Percentiles rank a stretch among this genome's conserved stretches.
These are phyloP conservation scores for Iphiclides podalirius DNA, from an alignment of 2,888 invertebrate species.

Conservation along the genomic window DNA sequence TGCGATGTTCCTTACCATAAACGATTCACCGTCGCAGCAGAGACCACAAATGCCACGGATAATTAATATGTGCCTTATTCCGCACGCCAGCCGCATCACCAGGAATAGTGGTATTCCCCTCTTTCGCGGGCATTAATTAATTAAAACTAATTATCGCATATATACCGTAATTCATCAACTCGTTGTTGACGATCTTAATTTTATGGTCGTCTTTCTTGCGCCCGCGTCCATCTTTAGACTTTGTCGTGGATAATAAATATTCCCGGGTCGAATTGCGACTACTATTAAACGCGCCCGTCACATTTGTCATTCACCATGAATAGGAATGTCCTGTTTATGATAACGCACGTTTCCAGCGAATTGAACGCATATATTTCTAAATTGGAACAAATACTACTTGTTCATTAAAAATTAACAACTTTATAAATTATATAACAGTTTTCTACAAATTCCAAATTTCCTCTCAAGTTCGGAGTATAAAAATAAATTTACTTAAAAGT, in stretches of 20 bases:
- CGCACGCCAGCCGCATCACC: not conserved
- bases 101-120: not conserved
- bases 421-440: too few relatives aligned
- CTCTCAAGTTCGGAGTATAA: not conserved
- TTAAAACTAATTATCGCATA: slow-evolving; percentile 7
- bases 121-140: slow-evolving; percentile 4
- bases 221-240: not conserved
- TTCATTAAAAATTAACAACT: too few relatives aligned
- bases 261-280: not conserved
- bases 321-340: slow-evolving; percentile 7
- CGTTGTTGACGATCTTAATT: slow-evolving; percentile 1
- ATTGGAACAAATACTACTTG: too few relatives aligned
- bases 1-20: not conserved
- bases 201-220: slow-evolving; percentile 7
- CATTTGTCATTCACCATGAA: slow-evolving; percentile 5
- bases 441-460: too few relatives aligned
- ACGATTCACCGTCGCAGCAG: too few relatives aligned
- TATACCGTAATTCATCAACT: not conserved
- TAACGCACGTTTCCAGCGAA: slow-evolving; percentile 6
- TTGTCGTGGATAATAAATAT: slow-evolving; percentile 20
- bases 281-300: not conserved
- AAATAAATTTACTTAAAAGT: too few relatives aligned
- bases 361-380: slow-evolving; percentile 7
- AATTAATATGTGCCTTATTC: slow-evolving; percentile 12
- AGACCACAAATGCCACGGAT: slow-evolving; percentile 10